phyloP scores from a whole-genome alignment of 2,797 vertebrate genomes.

The Dallia pectoralis region DNA sequence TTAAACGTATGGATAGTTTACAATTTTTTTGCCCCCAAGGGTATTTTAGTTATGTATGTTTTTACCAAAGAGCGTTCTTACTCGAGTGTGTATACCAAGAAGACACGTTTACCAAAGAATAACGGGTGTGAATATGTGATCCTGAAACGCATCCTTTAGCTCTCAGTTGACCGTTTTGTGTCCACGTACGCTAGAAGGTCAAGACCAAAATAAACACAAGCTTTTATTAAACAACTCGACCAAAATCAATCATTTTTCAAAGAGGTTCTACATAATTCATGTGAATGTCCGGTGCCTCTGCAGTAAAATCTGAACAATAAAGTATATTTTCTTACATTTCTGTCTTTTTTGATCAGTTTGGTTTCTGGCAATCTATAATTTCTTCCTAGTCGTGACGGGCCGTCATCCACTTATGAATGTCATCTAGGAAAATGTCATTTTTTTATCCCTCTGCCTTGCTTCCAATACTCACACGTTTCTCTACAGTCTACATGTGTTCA shows the following conservation, averaged over 20 bases:
- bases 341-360: not conserved
- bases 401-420: not conserved
- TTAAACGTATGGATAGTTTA: constrained; percentile 1
- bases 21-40: constrained; percentile 35
- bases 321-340: not conserved
- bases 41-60: constrained; percentile 35
- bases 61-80: constrained; percentile 42
- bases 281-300: not conserved
- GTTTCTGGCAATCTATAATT: not conserved
- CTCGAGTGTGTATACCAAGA: constrained; percentile 40
- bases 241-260: not conserved
- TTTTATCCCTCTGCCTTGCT: not conserved
- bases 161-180: constrained; percentile 30
- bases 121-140: constrained; percentile 37
- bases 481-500: not conserved
- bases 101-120: constrained; percentile 39
- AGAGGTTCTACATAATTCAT: not conserved
- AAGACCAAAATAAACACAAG: constrained; percentile 34
- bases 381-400: not conserved
- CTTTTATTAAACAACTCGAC: constrained; percentile 26
- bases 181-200: constrained; percentile 40
- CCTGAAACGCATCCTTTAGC: constrained; percentile 33
- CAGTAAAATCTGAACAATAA: not conserved
- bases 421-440: not conserved
- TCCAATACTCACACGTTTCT: not conserved